Evolutionary conservation across 2,888 invertebrate species (phyloP), one percentile per base, ranked within the genome.

Genomic region (Teleogryllus oceanicus): DNA sequence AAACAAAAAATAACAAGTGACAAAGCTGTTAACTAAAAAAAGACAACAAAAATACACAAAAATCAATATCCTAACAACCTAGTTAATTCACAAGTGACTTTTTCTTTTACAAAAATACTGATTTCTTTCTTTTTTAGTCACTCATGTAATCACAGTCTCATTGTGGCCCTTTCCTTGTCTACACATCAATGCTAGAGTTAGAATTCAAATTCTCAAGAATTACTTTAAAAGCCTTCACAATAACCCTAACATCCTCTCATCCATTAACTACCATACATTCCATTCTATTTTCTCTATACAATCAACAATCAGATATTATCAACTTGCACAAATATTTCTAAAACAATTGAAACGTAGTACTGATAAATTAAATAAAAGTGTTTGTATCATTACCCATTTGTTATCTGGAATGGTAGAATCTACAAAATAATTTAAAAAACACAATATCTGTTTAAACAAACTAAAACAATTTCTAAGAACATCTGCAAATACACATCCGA

Each of bases 31-130:
- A 62, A 62, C 62, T 62, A 62, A 62, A 62, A 62, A 62, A 62
- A 62, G n/a, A 62, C 13, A 62, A 13, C 13, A 62, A 62, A 62
- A 13, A 62, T 62, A 62, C 62, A 62, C 62, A 62, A 62, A 62
- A 62, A 62, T 62, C 11, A 62, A 62, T 62, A 62, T 62, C 62
- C 62, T 62, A 62, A 62, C 62, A 62, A 62, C 49, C 77, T 78
- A 80, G 20, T 75, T 80, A 77, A 80, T 80, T 74, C 78, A 80
- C 74, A 76, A 78, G 81, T 78, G 78, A 81, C 81, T 80, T 78
- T 75, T 80, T 51, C 76, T 75, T 49, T 78, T 81, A 81, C 79
- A 81, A 81, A 81, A 81, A 81, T 81, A 81, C 81, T 81, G 80
- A 78, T 81, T 81, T 79, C 74, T 74, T 80, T 78, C 37, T 78